Evolutionary conservation across 2,888 invertebrate genomes (phyloP), one percentile per base, ranked within the genome.

Genomic region (Tuta absoluta): DNA sequence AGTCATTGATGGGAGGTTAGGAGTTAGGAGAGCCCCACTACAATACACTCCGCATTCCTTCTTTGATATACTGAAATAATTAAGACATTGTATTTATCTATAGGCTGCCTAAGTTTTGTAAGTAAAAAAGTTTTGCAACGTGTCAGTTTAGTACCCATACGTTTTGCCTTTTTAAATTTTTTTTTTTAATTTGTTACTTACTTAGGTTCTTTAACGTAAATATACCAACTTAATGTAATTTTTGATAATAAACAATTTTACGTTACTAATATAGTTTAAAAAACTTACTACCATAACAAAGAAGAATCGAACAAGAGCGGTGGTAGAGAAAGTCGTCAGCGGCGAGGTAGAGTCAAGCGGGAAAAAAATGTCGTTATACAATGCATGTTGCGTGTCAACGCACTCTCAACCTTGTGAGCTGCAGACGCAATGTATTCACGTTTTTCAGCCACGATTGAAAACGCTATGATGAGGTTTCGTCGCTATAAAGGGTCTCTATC

Each of bases 1-100:
- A 77, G 77, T 72, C 68, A 70, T 72, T 75, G 74, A 73, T 72
- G 72, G 66, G 28, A 53, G 53, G 53, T 49, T 21, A 49, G n/a
- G n/a, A n/a, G n/a, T n/a, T n/a, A n/a, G 64, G 68, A 63, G 63
- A 38, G 68, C 66, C 53, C 24, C 17, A n/a, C 37, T 19, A 57
- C 33, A 37, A 57, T 11, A 57, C n/a, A 57, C 62, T 66, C 41
- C 28, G 37, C 62, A 49, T 28, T 48, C 24, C 33, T 19, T 57
- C 57, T 19, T 37, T 37, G 11, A 57, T 7, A 37, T 37, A 57
- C 17, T 4, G 28, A 57, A 28, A 57, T n/a, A 57, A 56, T 21
- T 49, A 49, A 21, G 49, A 17, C 17, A n/a, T 48, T 33, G 33
- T n/a, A n/a, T n/a, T n/a, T n/a, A n/a, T n/a, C n/a, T n/a, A n/a